Percentiles rank a stretch among this genome's conserved stretches.
Conservation (phyloP, 1,140 invertebrate genomes). For the Oncopeltus fasciatus region DNA sequence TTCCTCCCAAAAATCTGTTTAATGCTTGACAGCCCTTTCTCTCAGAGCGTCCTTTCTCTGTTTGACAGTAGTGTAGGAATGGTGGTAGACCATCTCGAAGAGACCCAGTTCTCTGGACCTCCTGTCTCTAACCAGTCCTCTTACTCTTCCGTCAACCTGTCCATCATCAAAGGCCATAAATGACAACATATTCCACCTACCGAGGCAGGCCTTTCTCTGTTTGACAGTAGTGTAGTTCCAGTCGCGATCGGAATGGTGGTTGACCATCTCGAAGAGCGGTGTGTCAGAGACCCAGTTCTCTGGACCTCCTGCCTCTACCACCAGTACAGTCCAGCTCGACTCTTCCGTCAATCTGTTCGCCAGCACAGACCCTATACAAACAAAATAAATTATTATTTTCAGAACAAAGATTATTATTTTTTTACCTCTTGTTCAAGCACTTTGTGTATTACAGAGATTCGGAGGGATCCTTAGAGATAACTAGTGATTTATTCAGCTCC, state of each 20-base stretch:
- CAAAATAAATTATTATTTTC: neutral
- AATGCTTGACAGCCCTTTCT: too few relatives aligned
- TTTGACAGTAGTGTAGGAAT: neutral
- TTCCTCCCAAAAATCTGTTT: too few relatives aligned
- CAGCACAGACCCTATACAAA: neutral
- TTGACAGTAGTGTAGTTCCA: neutral
- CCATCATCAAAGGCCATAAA: neutral
- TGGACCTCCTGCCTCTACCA: neutral
- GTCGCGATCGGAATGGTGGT: neutral
- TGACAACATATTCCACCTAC: too few relatives aligned
- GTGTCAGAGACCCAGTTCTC: neutral
- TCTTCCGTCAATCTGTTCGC: constrained; percentile 39
- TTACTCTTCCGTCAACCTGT: constrained; percentile 44
- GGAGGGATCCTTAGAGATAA: neutral
- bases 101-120: neutral
- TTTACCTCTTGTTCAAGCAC: neutral
- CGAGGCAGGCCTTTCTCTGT: neutral
- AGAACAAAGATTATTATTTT: neutral
- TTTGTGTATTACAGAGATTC: neutral
- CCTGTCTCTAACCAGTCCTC: constrained; percentile 35
- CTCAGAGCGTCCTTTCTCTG: neutral
- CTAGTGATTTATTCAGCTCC: too few relatives aligned
- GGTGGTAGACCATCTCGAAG: neutral
- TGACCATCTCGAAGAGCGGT: neutral
- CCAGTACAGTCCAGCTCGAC: constrained; percentile 42